Base-by-base conservation (phyloP, 1,140 invertebrate species). In the Phenacoccus solenopsis region DNA sequence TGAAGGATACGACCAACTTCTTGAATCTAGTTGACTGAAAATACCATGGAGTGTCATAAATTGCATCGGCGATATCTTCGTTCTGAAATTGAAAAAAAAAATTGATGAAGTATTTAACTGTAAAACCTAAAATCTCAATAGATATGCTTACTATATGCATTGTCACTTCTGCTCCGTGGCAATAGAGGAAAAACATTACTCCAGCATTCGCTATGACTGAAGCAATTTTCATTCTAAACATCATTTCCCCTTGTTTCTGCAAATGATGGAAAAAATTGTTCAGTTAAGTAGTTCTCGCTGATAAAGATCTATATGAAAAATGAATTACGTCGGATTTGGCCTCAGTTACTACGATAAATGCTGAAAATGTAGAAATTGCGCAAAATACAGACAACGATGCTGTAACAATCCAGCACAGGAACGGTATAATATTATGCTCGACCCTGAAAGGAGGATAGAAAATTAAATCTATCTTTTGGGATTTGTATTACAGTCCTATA, bases 81-180 rank as follows among this genome's bases (percentile, higher is more conserved):
- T 64, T 10, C 59, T 64, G 38, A 59, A 59, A 59, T 9, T 9
- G 12, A 25, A 25, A 10, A 64, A 64, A 24, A 64, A 64, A 9
- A 9, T 49, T 16, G 4, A 3, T 49, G 5, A 16, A 49, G 38
- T 16, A 49, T 49, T 49, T n/a, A n/a, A n/a, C n/a, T n/a, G n/a
- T n/a, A 32, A 32, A 32, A 32, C 13, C 30, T 32, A 32, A 32
- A 32, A 32, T 32, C 5, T 7, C 16, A n/a, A 49, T 49, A 5
- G 38, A 49, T 9, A n/a, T 20, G 4, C 25, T 64, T 27, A 64
- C 59, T 22, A 64, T 22, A 16, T 64, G 59, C 25, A 27, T 64
- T 9, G 59, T 64, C 4, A 64, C 59, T 64, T 64, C 59, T 10
- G 59, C 59, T 64, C 59, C 59, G 25, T 64, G 59, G 25, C 59